phyloP scores from a whole-genome alignment of 2,797 vertebrate species.

The Oryzias sinensis region DNA sequence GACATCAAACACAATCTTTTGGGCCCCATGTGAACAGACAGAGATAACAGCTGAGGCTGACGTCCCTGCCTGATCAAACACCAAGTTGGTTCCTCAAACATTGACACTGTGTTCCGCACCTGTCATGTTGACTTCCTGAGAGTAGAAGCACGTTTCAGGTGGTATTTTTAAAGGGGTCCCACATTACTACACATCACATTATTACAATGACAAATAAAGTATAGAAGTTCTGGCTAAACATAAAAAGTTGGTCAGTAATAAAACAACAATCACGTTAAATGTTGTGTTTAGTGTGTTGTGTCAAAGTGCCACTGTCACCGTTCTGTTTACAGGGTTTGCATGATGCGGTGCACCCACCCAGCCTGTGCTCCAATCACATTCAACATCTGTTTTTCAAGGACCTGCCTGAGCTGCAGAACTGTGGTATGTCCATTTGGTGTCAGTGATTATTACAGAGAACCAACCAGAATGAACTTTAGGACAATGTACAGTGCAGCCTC shows the following conservation, averaged over 20 bases:
- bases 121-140: constrained; percentile 12
- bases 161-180: not conserved
- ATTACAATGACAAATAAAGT: too few relatives aligned
- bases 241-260: not conserved
- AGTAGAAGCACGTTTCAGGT: not conserved
- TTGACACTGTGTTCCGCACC: constrained; percentile 32
- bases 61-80: constrained; percentile 42
- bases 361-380: constrained; percentile 40
- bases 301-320: too few relatives aligned
- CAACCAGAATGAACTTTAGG: too few relatives aligned
- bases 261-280: not conserved
- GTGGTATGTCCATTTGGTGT: too few relatives aligned
- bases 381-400: not conserved
- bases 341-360: constrained; percentile 36
- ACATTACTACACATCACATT: too few relatives aligned
- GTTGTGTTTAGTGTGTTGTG: too few relatives aligned
- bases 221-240: not conserved
- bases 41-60: constrained; percentile 56
- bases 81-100: constrained; percentile 24
- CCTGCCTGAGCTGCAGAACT: not conserved
- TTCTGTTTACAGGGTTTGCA: not conserved
- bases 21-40: constrained; percentile 29
- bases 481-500: too few relatives aligned
- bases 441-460: too few relatives aligned
- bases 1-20: not conserved